Evolutionary conservation across 2,888 invertebrate genomes (phyloP).

Genomic region (Rhodophaea formosa): DNA sequence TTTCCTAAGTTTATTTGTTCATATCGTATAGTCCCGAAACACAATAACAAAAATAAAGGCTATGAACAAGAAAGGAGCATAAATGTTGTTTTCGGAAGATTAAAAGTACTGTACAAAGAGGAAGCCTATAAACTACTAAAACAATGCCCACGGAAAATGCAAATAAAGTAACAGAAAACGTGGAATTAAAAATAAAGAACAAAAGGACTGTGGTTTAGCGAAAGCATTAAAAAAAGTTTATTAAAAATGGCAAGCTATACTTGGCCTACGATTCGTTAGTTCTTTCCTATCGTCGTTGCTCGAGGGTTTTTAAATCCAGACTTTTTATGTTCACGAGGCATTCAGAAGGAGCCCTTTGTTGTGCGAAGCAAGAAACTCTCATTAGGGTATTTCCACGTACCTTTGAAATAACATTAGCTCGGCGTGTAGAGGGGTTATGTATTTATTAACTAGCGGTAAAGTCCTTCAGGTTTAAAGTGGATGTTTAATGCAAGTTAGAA

Average conservation of each 20-base stretch:
- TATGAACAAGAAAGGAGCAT: not conserved
- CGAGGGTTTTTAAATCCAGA: conserved; percentile 51
- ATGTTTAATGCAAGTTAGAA: not conserved
- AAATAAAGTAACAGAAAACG: conserved; percentile 45
- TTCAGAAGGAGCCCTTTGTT: conserved; percentile 70
- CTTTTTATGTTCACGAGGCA: conserved; percentile 63
- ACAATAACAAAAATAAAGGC: not conserved
- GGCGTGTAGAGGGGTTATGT: conserved; percentile 51
- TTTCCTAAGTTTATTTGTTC: too few relatives aligned
- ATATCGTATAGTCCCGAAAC: too few relatives aligned
- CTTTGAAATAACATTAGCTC: conserved; percentile 69
- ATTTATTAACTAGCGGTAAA: conserved; percentile 42
- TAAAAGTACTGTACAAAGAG: conserved; percentile 11
- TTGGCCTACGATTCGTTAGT: conserved; percentile 48
- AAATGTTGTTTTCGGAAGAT: conserved; percentile 9
- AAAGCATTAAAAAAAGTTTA: conserved; percentile 46
- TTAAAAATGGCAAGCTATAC: conserved; percentile 48
- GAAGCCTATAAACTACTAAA: conserved; percentile 27
- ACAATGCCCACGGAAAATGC: conserved; percentile 39
- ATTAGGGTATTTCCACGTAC: conserved; percentile 66
- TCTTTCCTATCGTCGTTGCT: conserved; percentile 48
- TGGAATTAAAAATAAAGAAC: conserved; percentile 50
- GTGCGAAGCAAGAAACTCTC: conserved; percentile 60
- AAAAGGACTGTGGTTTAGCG: conserved; percentile 37
- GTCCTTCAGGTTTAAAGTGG: conserved; percentile 27